These are phyloP conservation scores for Bufo gargarizans DNA, from an alignment of 2,113 vertebrate genomes.

Conservation along the genomic window DNA sequence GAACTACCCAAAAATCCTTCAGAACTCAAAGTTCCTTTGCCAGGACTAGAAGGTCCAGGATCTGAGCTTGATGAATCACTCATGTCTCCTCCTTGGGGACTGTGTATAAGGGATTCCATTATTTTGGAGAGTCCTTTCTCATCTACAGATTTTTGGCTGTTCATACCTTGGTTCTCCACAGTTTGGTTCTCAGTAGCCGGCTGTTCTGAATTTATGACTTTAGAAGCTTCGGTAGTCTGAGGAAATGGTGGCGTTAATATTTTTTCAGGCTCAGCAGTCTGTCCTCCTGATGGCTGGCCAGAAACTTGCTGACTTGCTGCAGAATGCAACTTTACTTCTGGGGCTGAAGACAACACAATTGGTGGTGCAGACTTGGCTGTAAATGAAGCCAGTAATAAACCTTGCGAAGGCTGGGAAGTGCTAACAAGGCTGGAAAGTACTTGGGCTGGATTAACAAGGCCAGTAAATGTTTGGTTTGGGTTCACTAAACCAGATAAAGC, in stretches of 20 bases:
- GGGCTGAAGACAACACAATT: conserved; percentile 21
- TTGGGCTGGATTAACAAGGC: conserved; percentile 45
- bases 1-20: conserved; percentile 68
- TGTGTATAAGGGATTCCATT: conserved; percentile 66
- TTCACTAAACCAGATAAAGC: conserved; percentile 73
- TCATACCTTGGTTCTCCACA: conserved; percentile 36
- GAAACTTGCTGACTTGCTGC: conserved; percentile 61
- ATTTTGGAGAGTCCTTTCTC: conserved; percentile 60
- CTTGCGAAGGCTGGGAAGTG: conserved; percentile 66
- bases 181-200: background rate
- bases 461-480: conserved; percentile 64
- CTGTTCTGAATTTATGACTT: conserved; percentile 1
- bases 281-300: conserved; percentile 26
- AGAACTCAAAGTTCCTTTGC: conserved; percentile 56
- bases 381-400: conserved; percentile 62
- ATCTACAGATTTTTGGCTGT: conserved; percentile 46
- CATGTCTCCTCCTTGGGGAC: conserved; percentile 68
- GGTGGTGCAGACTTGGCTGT: conserved; percentile 59
- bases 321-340: conserved; percentile 60
- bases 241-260: background rate
- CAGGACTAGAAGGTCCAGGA: conserved; percentile 67
- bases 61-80: conserved; percentile 71
- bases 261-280: conserved; percentile 33
- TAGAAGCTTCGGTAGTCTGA: background rate
- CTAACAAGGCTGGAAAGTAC: conserved; percentile 39